phyloP scores from a whole-genome alignment of 2,888 invertebrate genomes.

The Drosophila testacea region DNA sequence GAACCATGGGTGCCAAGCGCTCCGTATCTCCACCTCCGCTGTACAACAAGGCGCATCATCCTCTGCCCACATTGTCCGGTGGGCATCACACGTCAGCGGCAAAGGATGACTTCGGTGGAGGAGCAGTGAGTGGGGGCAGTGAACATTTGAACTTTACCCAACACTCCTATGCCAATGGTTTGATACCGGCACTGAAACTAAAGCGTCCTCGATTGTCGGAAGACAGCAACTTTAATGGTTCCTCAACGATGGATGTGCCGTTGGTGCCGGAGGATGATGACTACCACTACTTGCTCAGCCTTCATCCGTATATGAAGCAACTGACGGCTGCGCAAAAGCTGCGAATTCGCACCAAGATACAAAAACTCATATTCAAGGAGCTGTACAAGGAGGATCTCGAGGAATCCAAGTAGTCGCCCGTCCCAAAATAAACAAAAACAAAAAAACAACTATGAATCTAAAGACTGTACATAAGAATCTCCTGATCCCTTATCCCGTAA shows the following conservation, averaged over 20 bases:
- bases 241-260: constrained; percentile 83
- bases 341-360: constrained; percentile 85
- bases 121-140: constrained; percentile 30
- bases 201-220: constrained; percentile 83
- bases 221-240: constrained; percentile 84
- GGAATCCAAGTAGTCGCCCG: constrained; percentile 79
- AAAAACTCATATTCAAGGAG: constrained; percentile 85
- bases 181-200: constrained; percentile 82
- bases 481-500: constrained; percentile 12
- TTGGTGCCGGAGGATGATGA: constrained; percentile 84
- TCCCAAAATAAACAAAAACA: neutral
- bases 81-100: constrained; percentile 66
- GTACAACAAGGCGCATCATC: constrained; percentile 83
- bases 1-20: constrained; percentile 64
- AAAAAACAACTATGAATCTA: constrained; percentile 31
- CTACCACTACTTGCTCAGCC: constrained; percentile 84
- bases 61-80: constrained; percentile 62
- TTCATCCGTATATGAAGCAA: constrained; percentile 85
- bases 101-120: constrained; percentile 70
- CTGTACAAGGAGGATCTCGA: constrained; percentile 85
- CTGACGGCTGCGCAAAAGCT: constrained; percentile 84
- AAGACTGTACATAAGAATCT: constrained; percentile 71
- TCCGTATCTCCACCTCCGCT: constrained; percentile 83
- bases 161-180: constrained; percentile 81
- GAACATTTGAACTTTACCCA: constrained; percentile 82